Evolutionary conservation across 2,797 vertebrate species (phyloP), one percentile per base, ranked within the genome.

Genomic region (Microcaecilia unicolor): DNA sequence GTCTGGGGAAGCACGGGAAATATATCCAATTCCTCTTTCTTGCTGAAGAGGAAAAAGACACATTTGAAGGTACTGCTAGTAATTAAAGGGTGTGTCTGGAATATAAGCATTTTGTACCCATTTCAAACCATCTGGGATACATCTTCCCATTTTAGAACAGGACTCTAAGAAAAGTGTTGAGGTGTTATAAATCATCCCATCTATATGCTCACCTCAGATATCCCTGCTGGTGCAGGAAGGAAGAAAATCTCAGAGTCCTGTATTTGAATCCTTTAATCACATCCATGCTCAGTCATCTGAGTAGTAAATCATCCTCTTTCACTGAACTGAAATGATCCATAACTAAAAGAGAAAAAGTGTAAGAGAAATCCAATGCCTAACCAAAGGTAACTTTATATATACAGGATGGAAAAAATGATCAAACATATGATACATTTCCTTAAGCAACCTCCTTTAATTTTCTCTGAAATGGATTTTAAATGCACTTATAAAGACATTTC

Each of bases 141-240:
- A 56, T 55, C 67, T 77, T 78, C 60, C 61, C 71, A 59, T 72
- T 84, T 83, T 74, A 73, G 47, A 58, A 49, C 55, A 39, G 43
- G 48, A 48, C 46, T 65, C 48, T 52, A 53, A 68, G 41, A 29
- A 33, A 61, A 67, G 31, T 51, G 37, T 18, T 23, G 28, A 10
- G 3, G 34, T 40, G 33, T 55, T 64, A 55, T 48, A 46, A 51
- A 59, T 58, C 31, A 48, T 22, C 25, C 46, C 35, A 45, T 51
- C n/a, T 53, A 61, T 57, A 52, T 46, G 56, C 51, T 64, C 50
- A 63, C 61, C 25, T 42, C 34, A 28, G 46, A 27, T 18, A 5
- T 39, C 34, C 47, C 51, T 40, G 24, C 34, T 9, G 19, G 16
- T 57, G 26, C 41, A 63, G 56, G 49, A 72, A 70, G 55, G 47